Evolutionary conservation across 2,113 vertebrate species (phyloP).

Genomic region (Gopherus flavomarginatus): DNA sequence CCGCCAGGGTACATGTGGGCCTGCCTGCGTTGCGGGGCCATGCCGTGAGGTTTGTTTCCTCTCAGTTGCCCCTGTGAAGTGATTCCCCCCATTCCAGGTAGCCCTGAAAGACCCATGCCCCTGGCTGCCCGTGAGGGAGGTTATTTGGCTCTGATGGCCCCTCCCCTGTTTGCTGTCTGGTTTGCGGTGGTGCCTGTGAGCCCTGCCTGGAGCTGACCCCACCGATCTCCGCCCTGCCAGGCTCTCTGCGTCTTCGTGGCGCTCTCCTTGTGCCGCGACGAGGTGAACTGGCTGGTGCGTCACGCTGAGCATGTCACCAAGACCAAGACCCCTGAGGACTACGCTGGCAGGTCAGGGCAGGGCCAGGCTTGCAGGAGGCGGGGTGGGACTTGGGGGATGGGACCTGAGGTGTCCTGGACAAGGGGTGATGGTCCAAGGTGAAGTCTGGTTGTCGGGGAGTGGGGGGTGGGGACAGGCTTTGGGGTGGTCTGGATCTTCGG

Average conservation of each 20-base stretch:
- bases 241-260: constrained; percentile 74
- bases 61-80: not conserved
- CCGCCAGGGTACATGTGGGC: too few species aligned
- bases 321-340: constrained; percentile 90
- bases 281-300: constrained; percentile 90
- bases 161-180: too few species aligned
- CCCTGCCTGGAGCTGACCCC: not conserved
- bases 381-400: not conserved
- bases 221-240: constrained; percentile 63
- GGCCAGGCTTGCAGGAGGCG: fast-evolving
- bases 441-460: not conserved
- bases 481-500: not conserved
- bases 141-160: not conserved
- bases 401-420: not conserved
- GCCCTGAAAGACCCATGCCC: not conserved
- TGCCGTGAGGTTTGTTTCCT: not conserved
- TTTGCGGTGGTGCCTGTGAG: not conserved
- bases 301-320: constrained; percentile 93
- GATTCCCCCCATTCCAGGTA: not conserved
- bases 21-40: not conserved
- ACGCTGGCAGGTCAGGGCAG: constrained; percentile 80
- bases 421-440: not conserved
- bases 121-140: not conserved
- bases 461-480: not conserved
- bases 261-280: constrained; percentile 76